Percentiles rank a stretch among this genome's conserved stretches.
These are phyloP conservation scores for Lacerta bilineata DNA, from an alignment of 2,797 vertebrate species.

Conservation along the genomic window DNA sequence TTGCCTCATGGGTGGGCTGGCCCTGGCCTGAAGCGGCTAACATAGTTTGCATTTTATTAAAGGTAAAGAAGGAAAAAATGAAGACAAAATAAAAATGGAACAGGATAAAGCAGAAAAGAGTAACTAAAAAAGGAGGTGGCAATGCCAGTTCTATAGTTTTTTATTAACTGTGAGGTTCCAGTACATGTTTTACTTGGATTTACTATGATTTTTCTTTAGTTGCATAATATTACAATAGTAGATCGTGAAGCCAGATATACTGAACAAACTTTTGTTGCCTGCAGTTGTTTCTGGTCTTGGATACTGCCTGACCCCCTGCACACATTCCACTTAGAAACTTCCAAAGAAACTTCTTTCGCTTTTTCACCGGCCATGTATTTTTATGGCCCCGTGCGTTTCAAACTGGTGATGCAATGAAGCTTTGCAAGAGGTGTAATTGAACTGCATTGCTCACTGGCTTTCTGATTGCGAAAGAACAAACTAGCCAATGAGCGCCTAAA, in stretches of 20 bases:
- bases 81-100: not conserved
- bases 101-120: not conserved
- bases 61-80: not conserved
- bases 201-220: not conserved
- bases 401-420: not conserved
- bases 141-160: not conserved
- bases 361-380: not conserved
- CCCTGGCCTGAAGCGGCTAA: no score
- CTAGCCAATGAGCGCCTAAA: constrained; percentile 25
- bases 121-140: not conserved
- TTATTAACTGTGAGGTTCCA: not conserved
- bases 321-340: constrained; percentile 31
- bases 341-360: not conserved
- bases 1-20: no score
- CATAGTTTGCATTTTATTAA: no score
- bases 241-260: not conserved
- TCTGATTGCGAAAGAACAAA: constrained; percentile 39
- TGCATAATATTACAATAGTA: not conserved
- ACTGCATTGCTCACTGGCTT: constrained; percentile 28
- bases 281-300: not conserved
- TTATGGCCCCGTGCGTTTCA: not conserved
- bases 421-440: constrained; percentile 8
- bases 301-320: not conserved
- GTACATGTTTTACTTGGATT: not conserved
- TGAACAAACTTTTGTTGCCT: not conserved